These are phyloP conservation scores for Isaurus tuberculatus DNA, from an alignment of 92 coral and sea anemone species.

Conservation along the genomic window DNA sequence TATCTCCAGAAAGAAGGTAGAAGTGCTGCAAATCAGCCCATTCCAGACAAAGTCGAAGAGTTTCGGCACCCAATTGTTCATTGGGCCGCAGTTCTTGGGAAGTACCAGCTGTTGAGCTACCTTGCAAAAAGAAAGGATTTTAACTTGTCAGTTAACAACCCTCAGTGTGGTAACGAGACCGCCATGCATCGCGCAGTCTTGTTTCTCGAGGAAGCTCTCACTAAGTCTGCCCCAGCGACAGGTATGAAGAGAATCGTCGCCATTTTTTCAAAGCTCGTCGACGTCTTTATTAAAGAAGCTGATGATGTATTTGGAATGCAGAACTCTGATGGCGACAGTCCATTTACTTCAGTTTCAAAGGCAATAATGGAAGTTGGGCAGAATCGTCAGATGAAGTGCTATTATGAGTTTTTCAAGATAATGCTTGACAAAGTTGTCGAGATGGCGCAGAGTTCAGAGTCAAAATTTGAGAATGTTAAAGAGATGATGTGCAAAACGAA, in stretches of 20 bases:
- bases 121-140: slow-evolving; percentile 45
- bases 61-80: slow-evolving; percentile 41
- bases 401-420: slow-evolving; percentile 26
- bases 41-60: slow-evolving; percentile 22
- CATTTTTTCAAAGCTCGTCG: slow-evolving; percentile 11
- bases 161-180: slow-evolving; percentile 20
- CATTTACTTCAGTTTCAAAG: slow-evolving; percentile 32
- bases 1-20: slow-evolving; percentile 25
- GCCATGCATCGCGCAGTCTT: slow-evolving; percentile 36
- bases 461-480: slow-evolving; percentile 28
- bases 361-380: slow-evolving; percentile 43
- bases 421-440: slow-evolving; percentile 15
- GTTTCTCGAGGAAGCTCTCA: slow-evolving; percentile 41
- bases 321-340: slow-evolving; percentile 25
- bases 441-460: slow-evolving; percentile 24
- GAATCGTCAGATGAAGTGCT: slow-evolving; percentile 19
- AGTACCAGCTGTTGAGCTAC: slow-evolving; percentile 14
- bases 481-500: slow-evolving; percentile 35
- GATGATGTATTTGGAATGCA: slow-evolving; percentile 29
- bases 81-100: slow-evolving; percentile 45
- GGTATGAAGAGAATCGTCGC: slow-evolving; percentile 12
- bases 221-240: slow-evolving; percentile 1
- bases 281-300: slow-evolving; percentile 33
- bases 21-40: slow-evolving; percentile 23
- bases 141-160: slow-evolving; percentile 30